Conservation (phyloP, 2,797 vertebrate genomes). For the Staurois parvus region DNA sequence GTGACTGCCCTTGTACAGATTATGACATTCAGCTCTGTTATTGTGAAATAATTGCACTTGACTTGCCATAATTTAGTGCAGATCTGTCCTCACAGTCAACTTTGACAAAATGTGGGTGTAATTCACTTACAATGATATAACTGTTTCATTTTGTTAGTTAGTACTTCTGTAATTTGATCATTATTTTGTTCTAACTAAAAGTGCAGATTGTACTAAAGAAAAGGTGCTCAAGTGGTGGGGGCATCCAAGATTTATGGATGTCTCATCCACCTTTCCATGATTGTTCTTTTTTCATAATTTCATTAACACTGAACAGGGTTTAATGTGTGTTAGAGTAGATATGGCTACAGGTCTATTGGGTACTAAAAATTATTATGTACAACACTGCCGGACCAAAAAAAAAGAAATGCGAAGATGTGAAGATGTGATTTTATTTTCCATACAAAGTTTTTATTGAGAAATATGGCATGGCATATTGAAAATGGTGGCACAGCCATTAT, state of each 20-base stretch:
- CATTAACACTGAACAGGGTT: conserved; percentile 51
- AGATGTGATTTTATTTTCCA: conserved; percentile 34
- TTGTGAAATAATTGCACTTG: conserved; percentile 75
- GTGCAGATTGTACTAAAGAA: conserved; percentile 74
- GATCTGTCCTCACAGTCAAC: conserved; percentile 66
- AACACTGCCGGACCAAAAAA: conserved; percentile 35
- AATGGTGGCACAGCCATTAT: conserved; percentile 17
- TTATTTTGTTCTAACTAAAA: conserved; percentile 63
- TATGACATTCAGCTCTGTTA: conserved; percentile 76
- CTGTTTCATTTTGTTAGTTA: conserved; percentile 70
- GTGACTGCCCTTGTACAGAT: conserved; percentile 78
- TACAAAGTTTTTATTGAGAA: neutral
- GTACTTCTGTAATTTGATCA: conserved; percentile 71
- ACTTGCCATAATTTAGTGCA: conserved; percentile 59
- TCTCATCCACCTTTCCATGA: conserved; percentile 39
- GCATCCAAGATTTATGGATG: conserved; percentile 66
- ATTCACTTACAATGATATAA: conserved; percentile 72
- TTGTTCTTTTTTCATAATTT: conserved; percentile 46
- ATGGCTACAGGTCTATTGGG: neutral
- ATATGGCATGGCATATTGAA: neutral
- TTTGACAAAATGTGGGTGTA: conserved; percentile 72
- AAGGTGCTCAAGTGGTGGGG: conserved; percentile 70
- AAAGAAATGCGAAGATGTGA: neutral
- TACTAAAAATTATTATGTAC: neutral
- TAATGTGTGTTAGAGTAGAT: conserved; percentile 16